phyloP scores from a whole-genome alignment of 2,113 vertebrate species.

The Saccopteryx leptura region DNA sequence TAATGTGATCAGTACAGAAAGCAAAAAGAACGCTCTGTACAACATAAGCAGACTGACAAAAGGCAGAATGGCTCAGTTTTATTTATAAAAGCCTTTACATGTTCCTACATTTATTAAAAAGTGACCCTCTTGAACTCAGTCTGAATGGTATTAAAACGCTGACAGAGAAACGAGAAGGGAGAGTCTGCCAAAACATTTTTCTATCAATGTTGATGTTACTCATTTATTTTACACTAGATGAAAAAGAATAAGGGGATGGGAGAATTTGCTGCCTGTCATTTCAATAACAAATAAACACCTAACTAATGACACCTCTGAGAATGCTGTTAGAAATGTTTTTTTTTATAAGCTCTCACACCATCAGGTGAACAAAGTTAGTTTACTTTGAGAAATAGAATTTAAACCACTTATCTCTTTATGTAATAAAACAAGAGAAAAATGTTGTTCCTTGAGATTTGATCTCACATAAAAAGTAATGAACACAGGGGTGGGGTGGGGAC shows the following conservation, averaged over 20 bases:
- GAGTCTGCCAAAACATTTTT: slow-evolving; percentile 54
- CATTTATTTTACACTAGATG: slow-evolving; percentile 68
- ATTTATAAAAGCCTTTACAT: slow-evolving; percentile 79
- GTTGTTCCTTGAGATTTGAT: neutral
- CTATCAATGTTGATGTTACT: slow-evolving; percentile 34
- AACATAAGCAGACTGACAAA: slow-evolving; percentile 58
- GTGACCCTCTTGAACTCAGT: slow-evolving; percentile 77
- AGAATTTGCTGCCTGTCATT: slow-evolving; percentile 51
- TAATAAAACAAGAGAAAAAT: neutral
- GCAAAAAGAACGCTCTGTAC: neutral
- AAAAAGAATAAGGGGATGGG: slow-evolving; percentile 58
- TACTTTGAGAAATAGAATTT: neutral
- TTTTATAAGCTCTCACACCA: slow-evolving; percentile 8
- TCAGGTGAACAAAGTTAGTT: neutral
- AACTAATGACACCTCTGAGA: slow-evolving; percentile 46
- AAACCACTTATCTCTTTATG: neutral
- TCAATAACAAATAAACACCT: slow-evolving; percentile 70
- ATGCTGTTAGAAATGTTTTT: slow-evolving; percentile 21
- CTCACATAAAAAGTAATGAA: neutral
- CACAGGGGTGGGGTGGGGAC: neutral
- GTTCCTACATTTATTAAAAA: slow-evolving; percentile 75
- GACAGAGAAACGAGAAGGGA: slow-evolving; percentile 62
- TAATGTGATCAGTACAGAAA: slow-evolving; percentile 57
- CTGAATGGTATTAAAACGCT: slow-evolving; percentile 72
- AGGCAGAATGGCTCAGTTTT: slow-evolving; percentile 57